A percentile compares a stretch with the other conserved stretches of the same genome.
These are phyloP conservation scores for Mus pahari DNA, from an alignment of 2,113 vertebrate genomes.

Conservation along the genomic window DNA sequence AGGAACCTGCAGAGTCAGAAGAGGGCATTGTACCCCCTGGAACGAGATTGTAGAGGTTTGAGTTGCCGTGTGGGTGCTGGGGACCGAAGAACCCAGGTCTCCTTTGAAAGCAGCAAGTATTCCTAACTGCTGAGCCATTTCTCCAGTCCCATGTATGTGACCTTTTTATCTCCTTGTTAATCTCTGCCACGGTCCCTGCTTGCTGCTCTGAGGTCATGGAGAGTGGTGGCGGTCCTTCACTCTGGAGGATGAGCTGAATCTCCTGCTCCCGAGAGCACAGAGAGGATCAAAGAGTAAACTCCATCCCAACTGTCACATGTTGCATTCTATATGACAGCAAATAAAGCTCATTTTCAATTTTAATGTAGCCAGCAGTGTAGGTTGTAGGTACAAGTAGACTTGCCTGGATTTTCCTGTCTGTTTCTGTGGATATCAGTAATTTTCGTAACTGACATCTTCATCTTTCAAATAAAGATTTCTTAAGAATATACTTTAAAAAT, in stretches of 20 bases:
- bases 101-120: neutral
- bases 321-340: neutral
- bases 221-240: neutral
- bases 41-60: neutral
- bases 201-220: neutral
- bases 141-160: neutral
- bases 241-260: neutral
- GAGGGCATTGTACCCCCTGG: too few relatives aligned
- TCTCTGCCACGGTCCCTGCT: neutral
- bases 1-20: neutral
- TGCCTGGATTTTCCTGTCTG: neutral
- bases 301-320: neutral
- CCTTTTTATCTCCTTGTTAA: neutral
- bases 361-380: neutral
- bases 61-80: neutral
- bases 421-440: neutral
- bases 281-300: neutral
- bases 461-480: constrained; percentile 55
- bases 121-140: too few relatives aligned
- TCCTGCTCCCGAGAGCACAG: neutral
- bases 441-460: neutral
- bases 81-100: too few relatives aligned
- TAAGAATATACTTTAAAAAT: constrained; percentile 36
- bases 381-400: neutral
- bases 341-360: neutral